Percentiles rank a stretch among this genome's conserved stretches.
Evolutionary conservation across 2,888 invertebrate species (phyloP).

Genomic region (Tenthredo scrophulariae): DNA sequence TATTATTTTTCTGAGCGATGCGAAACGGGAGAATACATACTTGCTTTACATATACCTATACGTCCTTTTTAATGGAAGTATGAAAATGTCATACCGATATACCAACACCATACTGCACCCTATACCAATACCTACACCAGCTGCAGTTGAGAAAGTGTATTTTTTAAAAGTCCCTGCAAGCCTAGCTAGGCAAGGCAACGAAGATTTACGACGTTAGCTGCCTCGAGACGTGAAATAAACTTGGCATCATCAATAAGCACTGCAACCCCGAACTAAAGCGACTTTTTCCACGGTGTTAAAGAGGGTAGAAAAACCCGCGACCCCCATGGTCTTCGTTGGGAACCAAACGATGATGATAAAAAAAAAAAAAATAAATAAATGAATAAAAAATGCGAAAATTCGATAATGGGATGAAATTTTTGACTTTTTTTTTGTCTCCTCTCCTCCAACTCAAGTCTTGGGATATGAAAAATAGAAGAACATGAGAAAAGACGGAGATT

Average conservation of each 20-base stretch:
- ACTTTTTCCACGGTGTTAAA: not conserved
- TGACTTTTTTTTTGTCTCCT: no score
- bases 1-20: not conserved
- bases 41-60: not conserved
- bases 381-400: not conserved
- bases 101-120: not conserved
- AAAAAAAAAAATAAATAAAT: not conserved
- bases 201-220: slow-evolving; percentile 43
- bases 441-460: not conserved
- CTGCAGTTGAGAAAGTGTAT: slow-evolving; percentile 10
- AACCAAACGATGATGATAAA: not conserved
- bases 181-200: slow-evolving; percentile 15
- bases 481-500: not conserved
- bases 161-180: slow-evolving; percentile 4
- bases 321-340: not conserved
- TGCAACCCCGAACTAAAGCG: not conserved
- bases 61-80: not conserved
- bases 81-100: slow-evolving; percentile 1
- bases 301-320: not conserved
- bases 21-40: not conserved
- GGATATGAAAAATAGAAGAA: not conserved
- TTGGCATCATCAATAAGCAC: slow-evolving; percentile 53
- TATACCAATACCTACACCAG: not conserved
- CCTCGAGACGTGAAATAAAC: slow-evolving; percentile 49
- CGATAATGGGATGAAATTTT: not conserved